Percentiles rank a stretch among this genome's conserved stretches.
Evolutionary conservation across 2,797 vertebrate genomes (phyloP).

Genomic region (Danionella dracula): DNA sequence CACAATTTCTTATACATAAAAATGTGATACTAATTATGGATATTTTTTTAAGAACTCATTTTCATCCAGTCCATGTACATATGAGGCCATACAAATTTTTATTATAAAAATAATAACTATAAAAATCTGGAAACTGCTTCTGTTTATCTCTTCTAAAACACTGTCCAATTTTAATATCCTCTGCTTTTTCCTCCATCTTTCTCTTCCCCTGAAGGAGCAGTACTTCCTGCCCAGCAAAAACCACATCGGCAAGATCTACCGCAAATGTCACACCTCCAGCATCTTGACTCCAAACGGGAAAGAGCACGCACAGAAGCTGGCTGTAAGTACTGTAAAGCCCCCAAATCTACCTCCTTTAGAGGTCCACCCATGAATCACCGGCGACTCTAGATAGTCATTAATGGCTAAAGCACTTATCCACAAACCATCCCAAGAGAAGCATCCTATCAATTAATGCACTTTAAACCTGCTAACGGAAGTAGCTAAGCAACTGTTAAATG

Average conservation of each 20-base stretch:
- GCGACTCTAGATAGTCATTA: not conserved
- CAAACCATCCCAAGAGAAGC: not conserved
- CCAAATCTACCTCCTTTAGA: too few relatives aligned
- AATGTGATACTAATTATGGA: too few relatives aligned
- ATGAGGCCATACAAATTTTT: too few relatives aligned
- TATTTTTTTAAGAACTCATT: too few relatives aligned
- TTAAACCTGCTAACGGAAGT: too few relatives aligned
- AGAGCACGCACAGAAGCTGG: conserved; percentile 74
- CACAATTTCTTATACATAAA: too few relatives aligned
- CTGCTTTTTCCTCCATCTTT: not conserved
- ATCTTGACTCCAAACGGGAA: conserved; percentile 77
- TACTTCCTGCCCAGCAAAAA: conserved; percentile 68
- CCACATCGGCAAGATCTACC: conserved; percentile 63
- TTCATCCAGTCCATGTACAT: too few relatives aligned
- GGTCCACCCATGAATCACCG: too few relatives aligned
- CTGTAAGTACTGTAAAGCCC: conserved; percentile 66
- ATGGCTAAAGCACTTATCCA: conserved; percentile 1
- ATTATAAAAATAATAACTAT: too few relatives aligned
- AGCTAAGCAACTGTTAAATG: too few relatives aligned
- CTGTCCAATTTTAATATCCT: not conserved
- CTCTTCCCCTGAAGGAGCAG: conserved; percentile 62
- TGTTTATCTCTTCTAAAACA: too few relatives aligned
- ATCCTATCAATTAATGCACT: not conserved
- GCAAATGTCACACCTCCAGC: conserved; percentile 73
- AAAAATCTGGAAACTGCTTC: too few relatives aligned